Base-by-base conservation (phyloP, 2,113 vertebrate genomes). In the Caranx ignobilis region DNA sequence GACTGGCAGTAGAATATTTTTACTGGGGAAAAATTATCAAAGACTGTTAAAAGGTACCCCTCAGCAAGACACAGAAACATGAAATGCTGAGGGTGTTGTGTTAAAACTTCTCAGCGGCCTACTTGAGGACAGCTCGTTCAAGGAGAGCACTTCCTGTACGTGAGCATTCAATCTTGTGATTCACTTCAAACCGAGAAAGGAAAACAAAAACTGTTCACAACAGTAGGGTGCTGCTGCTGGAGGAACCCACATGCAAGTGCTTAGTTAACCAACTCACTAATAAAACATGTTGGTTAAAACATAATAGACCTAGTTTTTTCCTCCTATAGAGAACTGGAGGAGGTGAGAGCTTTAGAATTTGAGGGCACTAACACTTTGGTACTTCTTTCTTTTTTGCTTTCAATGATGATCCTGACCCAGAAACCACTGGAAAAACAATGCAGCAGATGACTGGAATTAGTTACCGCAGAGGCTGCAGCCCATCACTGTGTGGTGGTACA, bases 1-100 rank as follows among this genome's bases (percentile, higher is more conserved):
- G 41, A 21, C 76, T 47, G 81, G 43, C 31, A 71, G 52, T 15
- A 59, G 43, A 6, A 65, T 34, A 77, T 57, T 74, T 67, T 76
- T 15, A 19, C 50, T 41, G 60, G 15, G 55, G 32, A 35, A 52
- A 64, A 67, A 11, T 2, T 4, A 87, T 69, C 67, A 73, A 61
- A 67, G 64, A 43, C 34, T 19, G 39, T 54, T 55, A 43, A 61
- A 61, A 52, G 56, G 16, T 26, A 54, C 3, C 56, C 2, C 1
- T 32, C 62, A 55, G 54, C 48, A 12, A 75, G 37, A 67, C 12
- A 26, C 26, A 34, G 45, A 55, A 52, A 60, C 3, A 11, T 13
- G 19, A 37, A 54, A 77, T 35, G 47, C 45, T 35, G 2, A 47
- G 4, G 55, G 37, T 11, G n/a, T 43, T 54, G 13, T 8, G n/a